These are phyloP conservation scores for Coenonympha glycerion DNA, from an alignment of 2,888 invertebrate genomes.

Conservation along the genomic window DNA sequence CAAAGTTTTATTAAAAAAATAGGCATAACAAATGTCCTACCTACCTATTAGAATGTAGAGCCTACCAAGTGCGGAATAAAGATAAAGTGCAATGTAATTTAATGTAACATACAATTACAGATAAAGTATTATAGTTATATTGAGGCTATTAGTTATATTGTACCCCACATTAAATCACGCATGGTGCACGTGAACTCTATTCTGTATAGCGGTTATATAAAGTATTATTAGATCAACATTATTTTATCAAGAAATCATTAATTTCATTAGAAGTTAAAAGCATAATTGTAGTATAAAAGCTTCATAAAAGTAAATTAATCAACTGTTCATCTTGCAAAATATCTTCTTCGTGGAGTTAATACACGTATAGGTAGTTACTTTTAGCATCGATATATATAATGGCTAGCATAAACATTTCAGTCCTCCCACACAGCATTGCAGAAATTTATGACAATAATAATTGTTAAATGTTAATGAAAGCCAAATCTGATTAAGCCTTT, in stretches of 20 bases:
- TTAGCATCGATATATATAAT: not conserved
- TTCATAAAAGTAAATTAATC: not conserved
- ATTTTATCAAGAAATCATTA: too few species aligned
- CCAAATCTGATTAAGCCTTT: not conserved
- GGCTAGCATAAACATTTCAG: not conserved
- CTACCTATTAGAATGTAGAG: too few species aligned
- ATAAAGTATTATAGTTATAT: not conserved
- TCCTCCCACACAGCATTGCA: not conserved
- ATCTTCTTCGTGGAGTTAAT: too few species aligned
- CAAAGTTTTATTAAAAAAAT: too few species aligned
- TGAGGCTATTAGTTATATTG: too few species aligned
- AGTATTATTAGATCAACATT: too few species aligned
- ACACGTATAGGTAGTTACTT: not conserved
- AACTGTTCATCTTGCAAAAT: too few species aligned
- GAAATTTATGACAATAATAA: too few species aligned
- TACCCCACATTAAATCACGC: not conserved
- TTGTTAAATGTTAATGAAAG: not conserved
- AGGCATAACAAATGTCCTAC: too few species aligned
- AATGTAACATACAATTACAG: conserved; percentile 2
- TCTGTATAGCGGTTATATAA: too few species aligned
- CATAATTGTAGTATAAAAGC: too few species aligned
- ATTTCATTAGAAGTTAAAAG: too few species aligned
- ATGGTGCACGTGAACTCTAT: not conserved
- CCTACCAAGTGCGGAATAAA: conserved; percentile 8
- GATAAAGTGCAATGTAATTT: not conserved